Evolutionary conservation across 2,888 invertebrate genomes (phyloP).

Genomic region (Deilephila elpenor): DNA sequence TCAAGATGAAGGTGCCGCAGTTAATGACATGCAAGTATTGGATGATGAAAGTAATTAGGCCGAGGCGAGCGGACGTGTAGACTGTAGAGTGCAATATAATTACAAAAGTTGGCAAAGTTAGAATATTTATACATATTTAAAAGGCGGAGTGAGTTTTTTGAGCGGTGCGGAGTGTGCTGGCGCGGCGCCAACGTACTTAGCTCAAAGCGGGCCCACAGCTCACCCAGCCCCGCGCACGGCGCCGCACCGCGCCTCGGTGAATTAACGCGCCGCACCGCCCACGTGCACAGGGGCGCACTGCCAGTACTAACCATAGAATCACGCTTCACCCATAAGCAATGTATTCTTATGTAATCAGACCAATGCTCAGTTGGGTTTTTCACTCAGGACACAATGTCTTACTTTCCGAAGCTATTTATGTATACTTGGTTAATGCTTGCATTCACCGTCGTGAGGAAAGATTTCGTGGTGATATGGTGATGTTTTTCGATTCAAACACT

Average conservation of each 20-base stretch:
- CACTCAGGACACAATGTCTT: no score
- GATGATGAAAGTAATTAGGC: conserved; percentile 5
- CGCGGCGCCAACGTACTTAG: conserved; percentile 23
- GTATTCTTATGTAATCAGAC: no score
- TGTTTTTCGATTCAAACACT: no score
- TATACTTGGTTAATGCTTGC: no score
- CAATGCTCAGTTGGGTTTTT: no score
- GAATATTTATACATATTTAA: conserved; percentile 26
- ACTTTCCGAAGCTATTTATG: no score
- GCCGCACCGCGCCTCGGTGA: neutral
- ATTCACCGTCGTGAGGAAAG: no score
- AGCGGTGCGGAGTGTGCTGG: conserved; percentile 14
- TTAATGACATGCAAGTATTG: conserved; percentile 1
- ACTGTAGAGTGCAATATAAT: conserved; percentile 7
- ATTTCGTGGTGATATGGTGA: no score
- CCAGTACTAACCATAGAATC: no score
- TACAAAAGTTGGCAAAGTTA: neutral
- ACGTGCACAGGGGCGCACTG: neutral
- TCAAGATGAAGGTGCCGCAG: neutral
- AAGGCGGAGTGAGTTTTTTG: conserved; percentile 1
- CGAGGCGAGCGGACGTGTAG: no score
- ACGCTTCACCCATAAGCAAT: no score
- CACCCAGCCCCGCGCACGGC: neutral
- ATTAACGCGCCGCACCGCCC: neutral
- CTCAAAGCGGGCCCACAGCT: neutral